Evolutionary conservation across 2,888 invertebrate species (phyloP).

Genomic region (Invenusta paracnida): DNA sequence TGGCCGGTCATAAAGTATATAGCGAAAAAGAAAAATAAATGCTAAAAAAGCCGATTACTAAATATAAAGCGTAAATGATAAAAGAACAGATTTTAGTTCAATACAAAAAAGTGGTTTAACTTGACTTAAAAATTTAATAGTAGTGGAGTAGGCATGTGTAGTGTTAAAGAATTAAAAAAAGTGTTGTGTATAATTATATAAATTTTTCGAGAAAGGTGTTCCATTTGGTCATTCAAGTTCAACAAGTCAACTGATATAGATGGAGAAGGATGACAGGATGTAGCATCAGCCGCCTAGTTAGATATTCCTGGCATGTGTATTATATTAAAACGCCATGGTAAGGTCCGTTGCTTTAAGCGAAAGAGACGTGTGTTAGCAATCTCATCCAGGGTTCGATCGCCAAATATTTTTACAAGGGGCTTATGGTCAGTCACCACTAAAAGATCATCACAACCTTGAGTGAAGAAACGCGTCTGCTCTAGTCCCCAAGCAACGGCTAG

Average conservation of each 20-base stretch:
- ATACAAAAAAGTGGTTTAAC: too few relatives aligned
- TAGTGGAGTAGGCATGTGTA: too few relatives aligned
- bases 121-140: too few relatives aligned
- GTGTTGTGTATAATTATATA: too few relatives aligned
- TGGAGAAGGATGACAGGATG: neutral
- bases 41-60: too few relatives aligned
- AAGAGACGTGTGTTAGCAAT: constrained; percentile 14
- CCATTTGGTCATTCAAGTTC: neutral
- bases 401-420: neutral
- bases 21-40: too few relatives aligned
- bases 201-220: too few relatives aligned
- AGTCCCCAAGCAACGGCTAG: neutral
- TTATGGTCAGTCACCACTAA: neutral
- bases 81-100: too few relatives aligned
- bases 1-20: too few relatives aligned
- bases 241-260: neutral
- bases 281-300: neutral
- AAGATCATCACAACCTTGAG: neutral
- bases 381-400: constrained; percentile 27
- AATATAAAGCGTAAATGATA: too few relatives aligned
- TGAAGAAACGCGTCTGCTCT: neutral
- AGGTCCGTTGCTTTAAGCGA: constrained; percentile 1
- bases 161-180: too few relatives aligned
- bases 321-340: neutral
- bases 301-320: constrained; percentile 1